phyloP scores from a whole-genome alignment of 2,797 vertebrate species.

The Setipinna tenuifilis region DNA sequence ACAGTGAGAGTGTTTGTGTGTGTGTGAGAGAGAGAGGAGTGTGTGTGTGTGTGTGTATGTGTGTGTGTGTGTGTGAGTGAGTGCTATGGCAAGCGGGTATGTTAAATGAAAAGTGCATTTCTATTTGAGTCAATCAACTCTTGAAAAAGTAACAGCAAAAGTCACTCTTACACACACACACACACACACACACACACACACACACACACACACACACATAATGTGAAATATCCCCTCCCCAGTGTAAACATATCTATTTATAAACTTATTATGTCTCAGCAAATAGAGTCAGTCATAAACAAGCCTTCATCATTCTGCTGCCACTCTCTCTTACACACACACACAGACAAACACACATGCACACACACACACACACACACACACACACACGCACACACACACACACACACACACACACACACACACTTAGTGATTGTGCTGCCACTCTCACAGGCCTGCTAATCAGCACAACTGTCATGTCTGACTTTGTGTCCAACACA shows the following conservation, averaged over 20 bases:
- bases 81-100: constrained; percentile 16
- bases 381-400: constrained; percentile 29
- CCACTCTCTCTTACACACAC: neutral
- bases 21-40: constrained; percentile 23
- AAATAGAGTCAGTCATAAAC: no score
- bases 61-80: constrained; percentile 27
- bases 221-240: no score
- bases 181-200: constrained; percentile 27
- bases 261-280: neutral
- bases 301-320: no score
- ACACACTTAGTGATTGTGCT: neutral
- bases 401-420: constrained; percentile 26
- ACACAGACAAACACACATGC: constrained; percentile 35
- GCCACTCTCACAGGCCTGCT: no score
- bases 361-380: constrained; percentile 16
- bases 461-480: no score
- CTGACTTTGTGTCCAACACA: neutral
- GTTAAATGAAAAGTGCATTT: neutral
- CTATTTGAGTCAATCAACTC: constrained; percentile 57
- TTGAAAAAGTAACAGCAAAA: constrained; percentile 63
- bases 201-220: constrained; percentile 11
- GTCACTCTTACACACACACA: constrained; percentile 29
- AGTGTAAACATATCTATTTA: constrained; percentile 24
- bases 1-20: constrained; percentile 14
- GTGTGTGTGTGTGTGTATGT: constrained; percentile 11